Conservation (phyloP, 2,888 invertebrate genomes). For the Clunio marinus region DNA sequence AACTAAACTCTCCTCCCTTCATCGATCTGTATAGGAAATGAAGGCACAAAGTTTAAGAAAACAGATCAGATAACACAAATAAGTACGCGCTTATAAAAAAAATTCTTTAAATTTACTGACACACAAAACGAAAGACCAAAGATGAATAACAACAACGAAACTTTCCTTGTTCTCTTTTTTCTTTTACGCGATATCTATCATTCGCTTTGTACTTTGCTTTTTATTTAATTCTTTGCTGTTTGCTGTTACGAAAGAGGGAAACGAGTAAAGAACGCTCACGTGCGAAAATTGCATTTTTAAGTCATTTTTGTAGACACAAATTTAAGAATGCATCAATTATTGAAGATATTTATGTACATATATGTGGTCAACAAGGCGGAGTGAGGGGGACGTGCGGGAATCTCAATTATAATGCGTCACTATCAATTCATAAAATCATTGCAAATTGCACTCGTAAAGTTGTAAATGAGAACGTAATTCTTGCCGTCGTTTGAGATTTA, state of each 20-base stretch:
- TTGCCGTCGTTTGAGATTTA: slow-evolving; percentile 17
- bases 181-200: slow-evolving; percentile 35
- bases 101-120: slow-evolving; percentile 39
- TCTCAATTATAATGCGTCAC: slow-evolving; percentile 30
- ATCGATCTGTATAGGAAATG: slow-evolving; percentile 24
- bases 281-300: slow-evolving; percentile 36
- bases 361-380: not conserved
- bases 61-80: slow-evolving; percentile 39
- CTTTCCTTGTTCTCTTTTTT: not conserved
- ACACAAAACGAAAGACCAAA: slow-evolving; percentile 28
- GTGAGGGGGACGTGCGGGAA: not conserved
- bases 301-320: slow-evolving; percentile 33
- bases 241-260: slow-evolving; percentile 16
- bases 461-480: not conserved
- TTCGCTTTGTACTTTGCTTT: slow-evolving; percentile 23
- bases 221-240: not conserved
- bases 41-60: slow-evolving; percentile 36
- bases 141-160: slow-evolving; percentile 4
- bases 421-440: slow-evolving; percentile 11
- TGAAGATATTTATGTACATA: slow-evolving; percentile 36
- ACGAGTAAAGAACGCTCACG: slow-evolving; percentile 29
- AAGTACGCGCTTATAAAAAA: slow-evolving; percentile 38
- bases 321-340: slow-evolving; percentile 38
- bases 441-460: not conserved
- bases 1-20: not conserved